A percentile compares a stretch with the other conserved stretches of the same genome.
Evolutionary conservation across 2,888 invertebrate species (phyloP).

Genomic region (Saturnia pavonia): DNA sequence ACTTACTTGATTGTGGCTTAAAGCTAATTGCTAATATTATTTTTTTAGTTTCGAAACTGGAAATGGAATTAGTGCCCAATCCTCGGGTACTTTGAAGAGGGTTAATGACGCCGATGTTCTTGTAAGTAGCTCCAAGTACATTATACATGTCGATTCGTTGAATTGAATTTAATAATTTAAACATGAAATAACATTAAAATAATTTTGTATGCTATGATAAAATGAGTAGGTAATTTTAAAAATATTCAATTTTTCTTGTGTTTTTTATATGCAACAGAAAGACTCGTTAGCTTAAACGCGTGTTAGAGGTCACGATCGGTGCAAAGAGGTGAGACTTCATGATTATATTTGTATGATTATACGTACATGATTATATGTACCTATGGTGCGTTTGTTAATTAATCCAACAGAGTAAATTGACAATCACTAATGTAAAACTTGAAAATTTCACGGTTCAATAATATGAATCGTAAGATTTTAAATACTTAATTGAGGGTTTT

Average conservation of each 20-base stretch:
- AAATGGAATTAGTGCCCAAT: slow-evolving; percentile 80
- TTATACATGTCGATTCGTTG: not conserved
- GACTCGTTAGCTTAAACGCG: too few species aligned
- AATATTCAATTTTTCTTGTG: not conserved
- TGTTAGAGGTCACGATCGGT: not conserved
- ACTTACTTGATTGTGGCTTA: not conserved
- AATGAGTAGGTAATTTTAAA: not conserved
- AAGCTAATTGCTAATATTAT: not conserved
- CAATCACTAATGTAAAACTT: too few species aligned
- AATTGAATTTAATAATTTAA: not conserved
- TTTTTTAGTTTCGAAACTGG: slow-evolving; percentile 79
- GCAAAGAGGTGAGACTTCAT: not conserved
- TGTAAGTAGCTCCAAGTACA: slow-evolving; percentile 42
- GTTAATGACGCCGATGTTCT: slow-evolving; percentile 52
- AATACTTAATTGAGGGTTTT: too few species aligned
- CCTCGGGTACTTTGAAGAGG: slow-evolving; percentile 71
- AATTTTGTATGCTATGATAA: not conserved
- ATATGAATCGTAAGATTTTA: too few species aligned
- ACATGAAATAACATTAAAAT: not conserved
- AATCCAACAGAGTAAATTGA: too few species aligned
- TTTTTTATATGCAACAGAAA: not conserved
- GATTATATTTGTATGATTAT: not conserved
- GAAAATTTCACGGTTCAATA: too few species aligned
- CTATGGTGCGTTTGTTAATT: too few species aligned
- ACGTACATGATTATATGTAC: too few species aligned